Evolutionary conservation across 2,797 vertebrate species (phyloP).

Genomic region (Austrolebias charrua): DNA sequence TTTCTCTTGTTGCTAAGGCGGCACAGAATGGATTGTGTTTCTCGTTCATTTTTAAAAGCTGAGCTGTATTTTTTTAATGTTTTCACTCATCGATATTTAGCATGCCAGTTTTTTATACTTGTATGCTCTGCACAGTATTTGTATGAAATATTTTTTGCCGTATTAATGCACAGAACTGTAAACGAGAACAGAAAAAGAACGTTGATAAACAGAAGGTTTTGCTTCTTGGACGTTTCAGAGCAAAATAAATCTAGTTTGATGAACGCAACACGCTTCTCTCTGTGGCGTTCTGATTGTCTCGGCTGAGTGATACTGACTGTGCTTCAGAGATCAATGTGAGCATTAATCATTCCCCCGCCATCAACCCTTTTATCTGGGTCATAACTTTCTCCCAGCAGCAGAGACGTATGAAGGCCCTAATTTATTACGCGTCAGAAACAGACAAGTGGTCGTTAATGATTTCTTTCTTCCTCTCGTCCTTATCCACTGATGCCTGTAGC

Average conservation of each 20-base stretch:
- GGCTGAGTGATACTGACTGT: constrained; percentile 1
- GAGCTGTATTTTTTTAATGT: constrained; percentile 10
- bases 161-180: constrained; percentile 26
- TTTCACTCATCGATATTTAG: constrained; percentile 17
- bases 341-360: constrained; percentile 12
- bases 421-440: constrained; percentile 69
- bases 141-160: constrained; percentile 5
- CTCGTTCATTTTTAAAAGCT: constrained; percentile 11
- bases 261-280: constrained; percentile 39
- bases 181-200: constrained; percentile 16
- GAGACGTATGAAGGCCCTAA: constrained; percentile 44
- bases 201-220: constrained; percentile 41
- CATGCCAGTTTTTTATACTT: constrained; percentile 44
- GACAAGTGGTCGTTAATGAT: constrained; percentile 79
- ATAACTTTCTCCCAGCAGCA: constrained; percentile 10
- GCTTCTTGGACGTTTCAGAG: constrained; percentile 46
- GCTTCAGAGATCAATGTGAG: constrained; percentile 12
- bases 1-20: neutral
- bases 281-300: neutral
- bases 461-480: constrained; percentile 65
- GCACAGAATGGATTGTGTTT: neutral
- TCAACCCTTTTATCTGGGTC: constrained; percentile 5
- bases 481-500: constrained; percentile 33
- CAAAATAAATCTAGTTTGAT: constrained; percentile 72
- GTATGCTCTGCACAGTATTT: constrained; percentile 29